Conservation (phyloP, 2,113 vertebrate genomes). For the Pogona vitticeps region DNA sequence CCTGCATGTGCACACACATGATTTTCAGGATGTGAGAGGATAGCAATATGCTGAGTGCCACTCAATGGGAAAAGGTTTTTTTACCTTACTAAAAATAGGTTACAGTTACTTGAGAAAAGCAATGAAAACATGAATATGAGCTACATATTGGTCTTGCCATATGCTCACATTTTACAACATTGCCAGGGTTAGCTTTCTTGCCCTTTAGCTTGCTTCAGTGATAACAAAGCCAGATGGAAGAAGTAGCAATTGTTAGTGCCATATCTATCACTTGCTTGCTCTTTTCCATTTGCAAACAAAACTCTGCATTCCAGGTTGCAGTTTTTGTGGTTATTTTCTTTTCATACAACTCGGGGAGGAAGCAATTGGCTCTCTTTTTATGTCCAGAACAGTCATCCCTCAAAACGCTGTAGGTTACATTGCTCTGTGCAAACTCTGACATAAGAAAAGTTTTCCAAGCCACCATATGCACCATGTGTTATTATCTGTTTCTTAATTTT, state of each 20-base stretch:
- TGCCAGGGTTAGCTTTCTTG: slow-evolving; percentile 26
- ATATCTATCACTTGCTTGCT: slow-evolving; percentile 27
- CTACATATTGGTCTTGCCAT: slow-evolving; percentile 9
- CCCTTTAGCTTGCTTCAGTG: slow-evolving; percentile 21
- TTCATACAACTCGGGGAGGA: rapidly evolving
- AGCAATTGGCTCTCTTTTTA: background rate
- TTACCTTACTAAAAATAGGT: background rate
- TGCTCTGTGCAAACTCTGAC: background rate
- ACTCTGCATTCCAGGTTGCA: background rate
- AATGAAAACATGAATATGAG: background rate
- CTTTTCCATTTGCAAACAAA: slow-evolving; percentile 31
- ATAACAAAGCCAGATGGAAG: slow-evolving; percentile 24
- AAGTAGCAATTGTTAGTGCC: background rate
- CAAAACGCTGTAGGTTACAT: background rate
- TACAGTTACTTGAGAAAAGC: slow-evolving; percentile 25
- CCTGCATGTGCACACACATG: background rate
- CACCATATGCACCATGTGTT: background rate
- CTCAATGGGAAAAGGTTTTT: background rate
- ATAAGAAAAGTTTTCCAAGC: background rate
- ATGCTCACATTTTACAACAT: slow-evolving; percentile 32
- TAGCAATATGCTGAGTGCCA: slow-evolving; percentile 14
- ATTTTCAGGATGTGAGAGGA: background rate
- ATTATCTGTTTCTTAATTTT: background rate
- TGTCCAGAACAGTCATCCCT: background rate
- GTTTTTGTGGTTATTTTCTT: slow-evolving; percentile 8